These are phyloP conservation scores for Speoplatyrhinus poulsoni DNA, from an alignment of 2,113 vertebrate species.

Conservation along the genomic window DNA sequence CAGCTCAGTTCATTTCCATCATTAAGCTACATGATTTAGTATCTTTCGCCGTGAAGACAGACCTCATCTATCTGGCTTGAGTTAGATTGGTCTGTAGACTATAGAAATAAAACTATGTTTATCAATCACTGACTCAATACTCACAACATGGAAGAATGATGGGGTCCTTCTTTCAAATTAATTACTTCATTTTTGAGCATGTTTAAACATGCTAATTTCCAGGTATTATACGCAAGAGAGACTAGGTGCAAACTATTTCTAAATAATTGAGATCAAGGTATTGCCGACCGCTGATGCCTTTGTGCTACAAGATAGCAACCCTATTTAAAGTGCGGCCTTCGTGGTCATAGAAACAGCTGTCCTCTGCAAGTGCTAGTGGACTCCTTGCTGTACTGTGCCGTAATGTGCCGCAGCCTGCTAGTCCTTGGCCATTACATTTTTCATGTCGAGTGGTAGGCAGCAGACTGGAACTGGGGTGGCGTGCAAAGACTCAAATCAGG, in stretches of 20 bases:
- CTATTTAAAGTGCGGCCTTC: slow-evolving; percentile 45
- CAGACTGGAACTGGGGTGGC: slow-evolving; percentile 1
- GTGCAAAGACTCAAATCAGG: background rate
- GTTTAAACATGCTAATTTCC: slow-evolving; percentile 15
- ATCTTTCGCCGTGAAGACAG: slow-evolving; percentile 53
- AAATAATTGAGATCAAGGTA: slow-evolving; percentile 38
- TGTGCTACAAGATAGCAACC: slow-evolving; percentile 46
- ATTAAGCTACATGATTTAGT: slow-evolving; percentile 65
- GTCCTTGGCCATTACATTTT: slow-evolving; percentile 9
- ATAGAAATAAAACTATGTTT: slow-evolving; percentile 55
- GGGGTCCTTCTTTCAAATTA: slow-evolving; percentile 47
- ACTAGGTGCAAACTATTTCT: slow-evolving; percentile 3
- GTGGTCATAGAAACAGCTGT: slow-evolving; percentile 39
- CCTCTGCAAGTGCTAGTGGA: slow-evolving; percentile 41
- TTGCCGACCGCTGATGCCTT: slow-evolving; percentile 46
- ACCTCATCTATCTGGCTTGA: slow-evolving; percentile 57
- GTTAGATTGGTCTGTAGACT: slow-evolving; percentile 35
- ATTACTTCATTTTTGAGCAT: slow-evolving; percentile 49
- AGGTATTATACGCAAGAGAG: slow-evolving; percentile 22
- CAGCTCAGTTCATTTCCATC: slow-evolving; percentile 49
- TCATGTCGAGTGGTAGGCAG: slow-evolving; percentile 28
- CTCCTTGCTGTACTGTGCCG: slow-evolving; percentile 4
- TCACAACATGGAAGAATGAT: slow-evolving; percentile 46
- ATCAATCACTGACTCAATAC: slow-evolving; percentile 51
- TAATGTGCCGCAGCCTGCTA: slow-evolving; percentile 13